phyloP scores from a whole-genome alignment of 2,113 vertebrate species.

The Noctilio leporinus region DNA sequence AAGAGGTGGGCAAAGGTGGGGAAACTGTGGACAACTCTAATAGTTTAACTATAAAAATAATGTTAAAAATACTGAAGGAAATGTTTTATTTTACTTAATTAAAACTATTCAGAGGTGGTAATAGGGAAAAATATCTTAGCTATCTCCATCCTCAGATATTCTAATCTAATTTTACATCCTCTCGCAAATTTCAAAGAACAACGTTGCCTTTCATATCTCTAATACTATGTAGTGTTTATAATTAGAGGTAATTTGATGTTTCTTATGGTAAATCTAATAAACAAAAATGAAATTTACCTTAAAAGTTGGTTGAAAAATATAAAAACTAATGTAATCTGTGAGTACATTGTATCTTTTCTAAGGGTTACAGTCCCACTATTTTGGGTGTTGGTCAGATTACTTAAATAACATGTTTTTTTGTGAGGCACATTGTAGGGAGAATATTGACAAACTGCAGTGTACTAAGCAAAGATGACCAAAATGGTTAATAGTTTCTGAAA shows the following conservation, averaged over 20 bases:
- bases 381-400: not conserved
- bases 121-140: not conserved
- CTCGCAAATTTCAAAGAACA: not conserved
- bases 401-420: not conserved
- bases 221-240: not conserved
- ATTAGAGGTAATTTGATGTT: not conserved
- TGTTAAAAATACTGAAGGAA: no score
- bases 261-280: not conserved
- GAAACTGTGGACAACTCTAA: no score
- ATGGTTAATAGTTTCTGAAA: not conserved
- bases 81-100: no score
- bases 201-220: not conserved
- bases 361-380: not conserved
- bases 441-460: not conserved
- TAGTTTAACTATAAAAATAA: no score
- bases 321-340: not conserved
- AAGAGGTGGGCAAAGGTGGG: no score
- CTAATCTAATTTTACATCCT: not conserved
- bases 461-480: not conserved
- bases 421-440: not conserved
- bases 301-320: no score
- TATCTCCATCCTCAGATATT: not conserved
- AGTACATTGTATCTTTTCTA: not conserved
- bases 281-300: not conserved
- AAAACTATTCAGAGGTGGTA: not conserved